phyloP scores from a whole-genome alignment of 2,113 vertebrate species.

The Sinocyclocheilus anshuiensis region DNA sequence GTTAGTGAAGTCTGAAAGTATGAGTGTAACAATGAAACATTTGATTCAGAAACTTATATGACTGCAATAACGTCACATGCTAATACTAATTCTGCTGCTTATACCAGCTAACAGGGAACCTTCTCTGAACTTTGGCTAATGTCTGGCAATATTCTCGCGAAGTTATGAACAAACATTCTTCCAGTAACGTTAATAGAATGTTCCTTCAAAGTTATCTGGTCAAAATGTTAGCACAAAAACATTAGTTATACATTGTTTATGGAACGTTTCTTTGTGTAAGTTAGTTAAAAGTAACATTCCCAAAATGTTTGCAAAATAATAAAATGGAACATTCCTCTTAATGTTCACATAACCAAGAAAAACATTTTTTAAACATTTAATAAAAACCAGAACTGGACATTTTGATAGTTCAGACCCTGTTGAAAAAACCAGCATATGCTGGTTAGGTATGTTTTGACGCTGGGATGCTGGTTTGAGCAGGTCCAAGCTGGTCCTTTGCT shows the following conservation, averaged over 20 bases:
- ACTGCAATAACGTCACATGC: not conserved
- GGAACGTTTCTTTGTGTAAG: not conserved
- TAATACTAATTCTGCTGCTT: not conserved
- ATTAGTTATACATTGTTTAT: not conserved
- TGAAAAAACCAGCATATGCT: too few species aligned
- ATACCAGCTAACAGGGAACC: not conserved
- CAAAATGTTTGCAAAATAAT: not conserved
- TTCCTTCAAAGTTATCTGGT: not conserved
- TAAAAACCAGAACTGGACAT: not conserved
- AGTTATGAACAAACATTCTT: not conserved
- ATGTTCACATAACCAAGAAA: not conserved
- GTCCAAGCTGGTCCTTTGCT: too few species aligned
- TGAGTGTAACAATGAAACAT: not conserved
- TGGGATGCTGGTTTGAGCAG: too few species aligned
- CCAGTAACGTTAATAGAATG: not conserved
- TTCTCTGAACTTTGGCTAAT: not conserved
- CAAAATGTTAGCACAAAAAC: too few species aligned
- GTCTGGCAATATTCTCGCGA: not conserved
- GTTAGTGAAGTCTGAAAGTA: conserved; percentile 67
- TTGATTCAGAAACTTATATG: conserved; percentile 6
- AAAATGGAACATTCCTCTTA: not conserved
- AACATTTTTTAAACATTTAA: not conserved
- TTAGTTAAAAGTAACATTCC: too few species aligned
- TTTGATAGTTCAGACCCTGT: not conserved
- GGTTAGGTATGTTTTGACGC: too few species aligned